Base-by-base conservation (phyloP, 1,140 invertebrate species). In the Penaeus indicus region DNA sequence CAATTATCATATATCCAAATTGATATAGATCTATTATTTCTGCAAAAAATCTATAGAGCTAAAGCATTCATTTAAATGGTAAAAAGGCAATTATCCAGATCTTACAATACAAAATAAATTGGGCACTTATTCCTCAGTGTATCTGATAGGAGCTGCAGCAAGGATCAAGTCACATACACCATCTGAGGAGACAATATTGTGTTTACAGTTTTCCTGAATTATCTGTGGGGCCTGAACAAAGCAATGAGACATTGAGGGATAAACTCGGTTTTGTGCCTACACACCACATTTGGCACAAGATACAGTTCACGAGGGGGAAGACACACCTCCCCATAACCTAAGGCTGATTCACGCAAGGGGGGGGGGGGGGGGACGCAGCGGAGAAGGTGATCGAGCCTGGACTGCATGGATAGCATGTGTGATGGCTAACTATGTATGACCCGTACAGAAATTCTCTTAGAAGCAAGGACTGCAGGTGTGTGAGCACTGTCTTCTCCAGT, bases 241-340 rank as follows among this genome's bases (percentile, higher is more conserved):
- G 77, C 54, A 88, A 78, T n/a, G 64, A 78, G 54, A 84, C 64
- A 47, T 84, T 84, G 62, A 84, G 82, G 82, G 42, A 69, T 78
- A 78, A 60, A 64, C 75, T 54, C 27, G 32, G 72, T 47, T 88
- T 84, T 84, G 87, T 88, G 87, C 87, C 87, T 88, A 84, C 87
- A 88, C 87, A 88, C 82, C 87, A 88, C 87, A 88, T 88, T 88
- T 88, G 87, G 87, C 87, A 88, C 87, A 88, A 88, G 81, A 84
- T 84, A 84, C 42, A 84, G 72, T 61, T 88, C 75, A 84, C 42
- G 63, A 62, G 67, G 72, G 61, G 81, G 72, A 69, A 63, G 78
- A 61, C 38, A 8, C 64, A 22, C 61, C 32, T 47, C 81, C 81
- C 81, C 75, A 38, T 88, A 88, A 77, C 75, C 87, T 88, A 88